Conservation (phyloP, 2,888 invertebrate species). For the Philonicus albiceps region DNA sequence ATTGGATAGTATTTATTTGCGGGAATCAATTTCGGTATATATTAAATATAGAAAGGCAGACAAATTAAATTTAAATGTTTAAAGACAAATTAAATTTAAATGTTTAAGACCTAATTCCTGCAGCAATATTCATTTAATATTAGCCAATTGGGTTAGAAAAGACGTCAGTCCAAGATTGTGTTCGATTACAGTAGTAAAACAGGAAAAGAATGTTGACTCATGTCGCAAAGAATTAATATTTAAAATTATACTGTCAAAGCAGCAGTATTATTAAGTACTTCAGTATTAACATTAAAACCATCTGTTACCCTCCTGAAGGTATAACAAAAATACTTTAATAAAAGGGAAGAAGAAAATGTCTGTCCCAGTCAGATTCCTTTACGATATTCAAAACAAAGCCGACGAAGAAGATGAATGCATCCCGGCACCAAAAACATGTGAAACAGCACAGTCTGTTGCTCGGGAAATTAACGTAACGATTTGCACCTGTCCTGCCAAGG, state of each 20-base stretch:
- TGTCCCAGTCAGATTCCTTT: neutral
- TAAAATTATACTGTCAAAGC: neutral
- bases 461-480: conserved; percentile 11
- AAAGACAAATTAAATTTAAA: neutral
- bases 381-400: conserved; percentile 7
- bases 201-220: neutral
- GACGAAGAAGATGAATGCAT: neutral
- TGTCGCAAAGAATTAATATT: neutral
- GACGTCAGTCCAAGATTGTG: neutral
- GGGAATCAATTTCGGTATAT: neutral
- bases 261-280: neutral
- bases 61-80: neutral
- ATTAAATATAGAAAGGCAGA: neutral
- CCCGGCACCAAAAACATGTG: neutral
- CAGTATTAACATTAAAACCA: neutral
- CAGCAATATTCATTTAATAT: neutral
- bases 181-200: neutral
- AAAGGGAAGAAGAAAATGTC: neutral
- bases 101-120: neutral
- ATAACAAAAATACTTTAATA: neutral
- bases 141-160: neutral
- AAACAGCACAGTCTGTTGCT: conserved; percentile 2
- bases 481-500: conserved; percentile 7
- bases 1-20: neutral
- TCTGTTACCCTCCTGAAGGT: neutral